Evolutionary conservation across 2,113 vertebrate genomes (phyloP), one percentile per base, ranked within the genome.

Genomic region (Carettochelys insculpta): DNA sequence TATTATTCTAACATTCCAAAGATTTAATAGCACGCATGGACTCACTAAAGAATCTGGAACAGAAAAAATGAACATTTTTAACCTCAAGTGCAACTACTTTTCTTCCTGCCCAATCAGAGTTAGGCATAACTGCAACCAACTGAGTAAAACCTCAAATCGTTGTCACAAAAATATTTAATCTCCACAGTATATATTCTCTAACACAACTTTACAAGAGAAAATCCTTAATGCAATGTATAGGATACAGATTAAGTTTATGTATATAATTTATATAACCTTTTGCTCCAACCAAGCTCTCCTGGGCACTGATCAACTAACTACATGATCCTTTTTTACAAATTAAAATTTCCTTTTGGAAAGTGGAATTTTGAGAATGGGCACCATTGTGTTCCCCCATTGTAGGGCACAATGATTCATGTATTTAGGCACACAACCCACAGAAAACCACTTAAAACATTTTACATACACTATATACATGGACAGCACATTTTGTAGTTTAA

Each of bases 391-490:
- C 90, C 34, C 14, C 54, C 41, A 58, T 77, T 51, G 31, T 20
- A 89, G 85, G 94, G 71, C 86, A 45, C 96, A 84, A 81, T 79
- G 61, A 84, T 86, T 86, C 85, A 94, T 53, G 78, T 80, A 92
- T 93, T 78, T 88, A 95, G 96, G 97, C 96, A 93, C 29, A 78
- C 82, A 95, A 84, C 93, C 92, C 88, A 96, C 58, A 51, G 88
- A 94, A 85, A 90, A 86, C 54, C 85, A 43, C 56, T 20, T 27
- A 77, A 87, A 94, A 95, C 94, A 86, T 92, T 92, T 97, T 96
- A 97, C 96, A 92, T 95, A 98, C 93, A 97, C 38, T 90, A 97
- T 97, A 75, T 96, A 98, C 94, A 97, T 8, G 89, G 92, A 94
- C 14, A 94, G 91, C 89, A 94, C 89, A 65, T 93, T 85, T 84